Base-by-base conservation (phyloP, 2,113 vertebrate genomes). In the Hydrochoerus hydrochaeris region DNA sequence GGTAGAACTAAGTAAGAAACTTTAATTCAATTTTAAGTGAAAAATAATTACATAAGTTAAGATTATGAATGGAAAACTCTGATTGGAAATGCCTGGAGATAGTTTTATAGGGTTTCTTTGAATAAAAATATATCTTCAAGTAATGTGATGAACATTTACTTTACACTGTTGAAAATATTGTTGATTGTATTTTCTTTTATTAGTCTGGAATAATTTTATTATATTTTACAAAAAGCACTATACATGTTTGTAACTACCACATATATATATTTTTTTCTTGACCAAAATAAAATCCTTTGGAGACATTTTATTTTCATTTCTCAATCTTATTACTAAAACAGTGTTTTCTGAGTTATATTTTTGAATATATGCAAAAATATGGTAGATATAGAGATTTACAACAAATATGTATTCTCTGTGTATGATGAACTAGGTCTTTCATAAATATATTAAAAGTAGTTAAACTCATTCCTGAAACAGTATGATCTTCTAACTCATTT, bases 51-150 rank as follows among this genome's bases (percentile, higher is more conserved):
- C 95, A 71, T 77, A 41, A 67, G 82, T 85, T 69, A 57, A 93
- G 38, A 26, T 86, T 90, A 89, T 95, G 46, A 93, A 83, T 96
- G 80, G 26, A 96, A 95, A 81, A 20, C 93, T 82, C 57, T 92
- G 60, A 24, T 93, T 96, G 91, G 93, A 97, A 98, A 96, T 97
- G 41, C 3, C 78, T 97, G 57, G 38, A 0, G 3, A 82, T 96
- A 95, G 91, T 98, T 97, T 89, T 94, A 88, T 44, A n/a, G 81
- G 62, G 96, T 97, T 97, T 93, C 10, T 97, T 54, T 95, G 81
- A 97, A 96, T 83, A 73, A 96, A 98, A 98, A 97, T 90, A 58
- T 26, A 91, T 77, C 86, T 96, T 35, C 24, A 93, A 96, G 17
- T 88, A 62, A 49, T 86, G 3, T 96, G 84, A 96, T 97, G 97